Base-by-base conservation (phyloP, 2,797 vertebrate species). In the Sparus aurata region DNA sequence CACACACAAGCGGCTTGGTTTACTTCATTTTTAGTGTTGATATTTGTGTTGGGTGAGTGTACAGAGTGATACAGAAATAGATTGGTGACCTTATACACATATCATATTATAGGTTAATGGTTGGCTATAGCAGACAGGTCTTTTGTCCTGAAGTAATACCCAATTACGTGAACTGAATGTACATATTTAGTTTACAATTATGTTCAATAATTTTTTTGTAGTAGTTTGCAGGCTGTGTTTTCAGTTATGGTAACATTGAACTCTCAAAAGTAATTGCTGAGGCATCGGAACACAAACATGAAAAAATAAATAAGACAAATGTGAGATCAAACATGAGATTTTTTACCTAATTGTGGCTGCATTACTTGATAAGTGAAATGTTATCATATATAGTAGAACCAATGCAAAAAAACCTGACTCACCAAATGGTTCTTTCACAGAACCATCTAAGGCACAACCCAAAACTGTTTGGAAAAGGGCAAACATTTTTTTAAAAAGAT, bases 1-100 rank as follows among this genome's bases (percentile, higher is more conserved):
- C 27, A 30, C 27, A 30, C 27, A 30, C 27, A 30, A 73, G 58
- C 11, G 8, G 66, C 55, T 84, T 77, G 73, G 67, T 82, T 81
- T 41, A 73, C 76, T 84, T 85, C 47, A 55, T 71, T 81, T 89
- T 79, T 68, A 70, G 67, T 67, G 73, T 75, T 59, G 72, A 73
- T 59, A 18, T 82, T 15, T 22, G 68, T 49, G 54, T 17, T 46
- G 45, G 54, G 38, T 69, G 22, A 71, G 20, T 54, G 12, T 17
- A 6, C 41, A 5, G 38, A 72, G 66, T 71, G 69, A 74, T 77
- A 59, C 69, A 60, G 61, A 70, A 83, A 88, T 88, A 80, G 73
- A 82, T 73, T 53, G 20, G 22, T 84, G 73, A 80, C 20, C 61
- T 69, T 34, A 74, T 59, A 69, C 47, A 54, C 23, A 82, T 61